Percentiles rank a stretch among this genome's conserved stretches.
These are phyloP conservation scores for Pithys albifrons DNA, from an alignment of 2,113 vertebrate genomes.

Conservation along the genomic window DNA sequence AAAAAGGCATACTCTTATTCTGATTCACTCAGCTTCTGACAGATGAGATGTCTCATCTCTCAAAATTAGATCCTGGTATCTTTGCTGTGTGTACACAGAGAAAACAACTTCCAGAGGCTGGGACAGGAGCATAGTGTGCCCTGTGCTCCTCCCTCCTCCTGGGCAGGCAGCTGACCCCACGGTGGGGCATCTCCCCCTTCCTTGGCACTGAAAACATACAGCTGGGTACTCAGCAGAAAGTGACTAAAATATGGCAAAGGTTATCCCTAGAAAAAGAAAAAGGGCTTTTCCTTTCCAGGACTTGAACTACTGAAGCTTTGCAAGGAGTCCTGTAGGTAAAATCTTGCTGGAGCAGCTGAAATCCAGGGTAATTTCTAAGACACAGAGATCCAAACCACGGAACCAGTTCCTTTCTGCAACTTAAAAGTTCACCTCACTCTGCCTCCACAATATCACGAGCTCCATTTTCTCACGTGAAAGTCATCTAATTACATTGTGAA, in stretches of 20 bases:
- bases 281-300: neutral
- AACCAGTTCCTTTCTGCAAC: neutral
- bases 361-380: neutral
- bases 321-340: neutral
- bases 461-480: fast-evolving
- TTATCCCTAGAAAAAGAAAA: neutral
- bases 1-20: neutral
- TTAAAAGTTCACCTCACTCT: neutral
- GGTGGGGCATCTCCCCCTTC: neutral
- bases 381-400: neutral
- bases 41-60: slow-evolving; percentile 41
- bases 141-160: neutral
- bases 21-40: slow-evolving; percentile 35
- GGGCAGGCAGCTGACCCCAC: neutral
- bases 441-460: fast-evolving
- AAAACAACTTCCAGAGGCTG: neutral
- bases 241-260: neutral
- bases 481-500: fast-evolving
- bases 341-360: neutral
- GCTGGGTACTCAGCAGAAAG: neutral
- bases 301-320: neutral
- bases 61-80: neutral
- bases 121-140: neutral
- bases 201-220: neutral
- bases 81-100: neutral